Evolutionary conservation across 2,113 vertebrate genomes (phyloP), one percentile per base, ranked within the genome.

Genomic region (cattle (Bos taurus)): DNA sequence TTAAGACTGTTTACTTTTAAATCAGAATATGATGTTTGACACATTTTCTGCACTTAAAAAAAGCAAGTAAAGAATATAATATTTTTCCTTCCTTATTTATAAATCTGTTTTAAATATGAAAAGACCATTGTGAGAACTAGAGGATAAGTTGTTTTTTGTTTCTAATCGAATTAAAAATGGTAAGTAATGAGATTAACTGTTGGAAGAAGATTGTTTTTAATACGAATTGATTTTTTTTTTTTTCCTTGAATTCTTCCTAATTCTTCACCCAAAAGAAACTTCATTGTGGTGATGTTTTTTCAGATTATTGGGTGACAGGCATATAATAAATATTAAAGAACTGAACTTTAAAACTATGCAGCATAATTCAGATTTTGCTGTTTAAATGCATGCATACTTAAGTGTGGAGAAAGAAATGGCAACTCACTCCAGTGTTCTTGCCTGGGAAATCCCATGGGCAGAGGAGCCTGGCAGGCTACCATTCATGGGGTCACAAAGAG

Each of bases 1-100:
- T 84, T 84, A 86, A 50, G 5, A 64, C 36, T 82, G 5, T 94
- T 96, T 62, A 85, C 52, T 94, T 96, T 95, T 85, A 92, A 95
- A 71, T 97, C 36, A 96, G 56, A 87, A 33, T 91, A 15, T 48
- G 40, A 64, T 90, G 15, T 88, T 96, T 94, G 67, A 80, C 26
- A n/a, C 6, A 74, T 7, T 89, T 85, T 52, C 11, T 87, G 2
- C 1, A 67, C 54, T 93, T 96, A 60, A 40, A 95, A 48, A 89
- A 50, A 56, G 50, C 48, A 94, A 36, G 26, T 88, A 50, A 91
- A 95, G 19, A 88, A 60, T 91, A 25, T 4, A 80, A 1, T 46
- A 17, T 52, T 92, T 92, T 95, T 77, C 21, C 26, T 93, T 89
- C 33, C 84, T 95, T 77, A 59, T 64, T 11, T 88, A 17, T 77